Evolutionary conservation across 2,113 vertebrate genomes (phyloP).

Genomic region (Silurus glanis): DNA sequence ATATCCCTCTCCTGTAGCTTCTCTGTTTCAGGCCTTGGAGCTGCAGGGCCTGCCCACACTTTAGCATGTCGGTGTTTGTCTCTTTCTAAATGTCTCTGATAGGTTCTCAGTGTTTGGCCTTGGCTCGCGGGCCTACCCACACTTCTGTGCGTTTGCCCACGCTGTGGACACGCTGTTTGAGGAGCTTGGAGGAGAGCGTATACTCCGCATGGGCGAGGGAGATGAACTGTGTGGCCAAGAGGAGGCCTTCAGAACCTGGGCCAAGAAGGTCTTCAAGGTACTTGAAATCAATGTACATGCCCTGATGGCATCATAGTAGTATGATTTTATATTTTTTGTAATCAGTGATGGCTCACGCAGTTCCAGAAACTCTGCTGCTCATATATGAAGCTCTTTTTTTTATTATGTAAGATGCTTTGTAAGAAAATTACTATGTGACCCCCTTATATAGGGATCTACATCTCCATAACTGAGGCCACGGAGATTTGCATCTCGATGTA

Average conservation of each 20-base stretch:
- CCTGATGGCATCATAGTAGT: not conserved
- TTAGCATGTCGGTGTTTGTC: constrained; percentile 17
- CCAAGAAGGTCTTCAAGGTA: constrained; percentile 99
- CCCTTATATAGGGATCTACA: no score
- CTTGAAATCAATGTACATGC: constrained; percentile 6
- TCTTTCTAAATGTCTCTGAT: constrained; percentile 26
- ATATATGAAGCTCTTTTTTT: not conserved
- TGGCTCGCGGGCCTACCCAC: constrained; percentile 93
- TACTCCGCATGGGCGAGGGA: constrained; percentile 96
- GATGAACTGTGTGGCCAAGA: constrained; percentile 98
- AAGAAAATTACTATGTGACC: not conserved
- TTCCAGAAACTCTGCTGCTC: not conserved
- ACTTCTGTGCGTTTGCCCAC: constrained; percentile 97
- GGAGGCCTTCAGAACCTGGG: constrained; percentile 97
- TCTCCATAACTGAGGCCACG: no score
- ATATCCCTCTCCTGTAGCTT: not conserved
- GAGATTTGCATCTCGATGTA: no score
- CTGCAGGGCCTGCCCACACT: constrained; percentile 29
- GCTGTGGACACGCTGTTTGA: constrained; percentile 95
- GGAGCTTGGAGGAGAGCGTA: constrained; percentile 93
- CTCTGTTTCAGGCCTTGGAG: constrained; percentile 26
- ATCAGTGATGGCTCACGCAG: not conserved
- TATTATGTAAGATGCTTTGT: not conserved
- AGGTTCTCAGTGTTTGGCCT: constrained; percentile 98
- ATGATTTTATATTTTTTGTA: not conserved